Percentiles rank a stretch among this genome's conserved stretches.
phyloP scores from a whole-genome alignment of 1,140 invertebrate genomes.

The Diploscapter pachys region DNA sequence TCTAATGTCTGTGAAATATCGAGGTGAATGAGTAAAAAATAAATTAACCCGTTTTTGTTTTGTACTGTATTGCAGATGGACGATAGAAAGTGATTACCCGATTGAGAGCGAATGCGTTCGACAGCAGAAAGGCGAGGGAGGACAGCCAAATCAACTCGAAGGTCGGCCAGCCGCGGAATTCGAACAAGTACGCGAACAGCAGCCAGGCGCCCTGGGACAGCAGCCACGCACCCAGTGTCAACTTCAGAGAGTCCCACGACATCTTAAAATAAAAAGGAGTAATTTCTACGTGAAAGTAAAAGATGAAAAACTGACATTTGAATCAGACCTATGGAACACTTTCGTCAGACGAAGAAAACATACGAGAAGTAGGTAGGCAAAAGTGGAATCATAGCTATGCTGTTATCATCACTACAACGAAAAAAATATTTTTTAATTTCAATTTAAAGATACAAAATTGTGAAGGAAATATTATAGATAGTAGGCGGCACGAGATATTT shows the following conservation, averaged over 20 bases:
- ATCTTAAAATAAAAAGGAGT: constrained; percentile 36
- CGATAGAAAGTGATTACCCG: constrained; percentile 3
- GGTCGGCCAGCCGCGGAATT: constrained; percentile 79
- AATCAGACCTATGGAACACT: constrained; percentile 18
- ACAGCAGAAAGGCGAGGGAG: constrained; percentile 61
- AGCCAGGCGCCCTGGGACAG: constrained; percentile 79
- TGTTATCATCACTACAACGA: too few relatives aligned
- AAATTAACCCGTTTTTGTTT: constrained; percentile 12
- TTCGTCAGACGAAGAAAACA: too few relatives aligned
- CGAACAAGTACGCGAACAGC: constrained; percentile 81
- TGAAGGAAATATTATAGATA: too few relatives aligned
- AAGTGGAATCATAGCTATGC: too few relatives aligned
- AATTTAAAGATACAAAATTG: too few relatives aligned
- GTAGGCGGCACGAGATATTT: too few relatives aligned
- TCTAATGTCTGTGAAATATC: background rate
- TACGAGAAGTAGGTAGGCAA: too few relatives aligned
- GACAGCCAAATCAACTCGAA: constrained; percentile 67
- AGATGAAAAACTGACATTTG: constrained; percentile 33
- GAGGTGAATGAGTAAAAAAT: background rate
- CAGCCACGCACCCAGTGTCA: constrained; percentile 68
- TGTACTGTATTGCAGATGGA: constrained; percentile 12
- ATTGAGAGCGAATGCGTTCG: constrained; percentile 59
- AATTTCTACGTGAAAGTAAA: constrained; percentile 31
- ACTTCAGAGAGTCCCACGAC: background rate
- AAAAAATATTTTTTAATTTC: too few relatives aligned